Base-by-base conservation (phyloP, 1,140 invertebrate species). In the Hylyphantes graminicola region DNA sequence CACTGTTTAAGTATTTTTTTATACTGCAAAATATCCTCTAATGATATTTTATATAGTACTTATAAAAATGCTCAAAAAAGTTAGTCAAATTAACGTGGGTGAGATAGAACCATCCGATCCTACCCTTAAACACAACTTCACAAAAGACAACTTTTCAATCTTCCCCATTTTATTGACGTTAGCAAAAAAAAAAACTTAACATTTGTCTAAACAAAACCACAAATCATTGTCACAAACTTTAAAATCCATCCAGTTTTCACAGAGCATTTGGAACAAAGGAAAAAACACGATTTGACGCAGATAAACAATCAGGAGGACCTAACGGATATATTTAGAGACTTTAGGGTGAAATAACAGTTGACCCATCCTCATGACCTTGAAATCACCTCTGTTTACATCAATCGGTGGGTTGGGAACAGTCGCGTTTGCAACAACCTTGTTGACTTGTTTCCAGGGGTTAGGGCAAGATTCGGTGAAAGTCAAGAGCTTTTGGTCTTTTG, bases 391-490 rank as follows among this genome's bases (percentile, higher is more conserved):
- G 21, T 74, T 74, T 74, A 74, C 72, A 9, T 10, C 72, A 13
- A 59, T 17, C 55, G 54, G 48, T 59, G 70, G 53, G 51, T 73
- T 73, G 12, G 70, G 3, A 55, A 35, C 21, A 55, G 72, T 55
- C 72, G 55, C 53, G 59, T 15, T 57, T 12, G 12, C 12, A 35
- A 19, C 11, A 51, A 59, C 72, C 72, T 74, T 59, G 72, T 55
- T 48, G 35, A 19, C 59, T 21, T 57, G 72, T 74, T 74, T 74
- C 72, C 72, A 74, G 53, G 55, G 72, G 72, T 21, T 74, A 53
- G 53, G 72, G 72, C 48, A 74, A 74, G 53, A 74, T 13, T 70
- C 54, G 68, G 68, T 53, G 51, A 70, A 70, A 70, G 68, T 70
- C 68, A 70, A 70, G 68, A 70, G 51, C 68, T 53, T 11, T 15